Base-by-base conservation (phyloP, 1,140 invertebrate genomes). In the Arctopsyche grandis region DNA sequence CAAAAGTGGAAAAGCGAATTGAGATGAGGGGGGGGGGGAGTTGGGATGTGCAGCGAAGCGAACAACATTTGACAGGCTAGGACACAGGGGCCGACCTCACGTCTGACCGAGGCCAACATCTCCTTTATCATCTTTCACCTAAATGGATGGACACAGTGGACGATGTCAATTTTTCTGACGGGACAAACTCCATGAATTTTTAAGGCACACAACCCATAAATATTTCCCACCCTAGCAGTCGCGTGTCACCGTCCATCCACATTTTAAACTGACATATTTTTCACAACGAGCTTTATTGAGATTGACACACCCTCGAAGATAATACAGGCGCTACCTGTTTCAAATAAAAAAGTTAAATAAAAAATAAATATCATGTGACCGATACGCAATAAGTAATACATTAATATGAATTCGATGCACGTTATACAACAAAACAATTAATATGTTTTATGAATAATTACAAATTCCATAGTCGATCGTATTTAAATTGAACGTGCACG, bases 121-220 rank as follows among this genome's bases (percentile, higher is more conserved):
- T 70, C 69, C 69, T 70, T 70, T 70, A 70, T 70, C 69, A 70
- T 70, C 29, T 44, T 70, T 43, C 69, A 12, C 69, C 29, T 26
- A 44, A 44, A 70, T 21, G 22, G 63, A 38, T 70, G 69, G 69
- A 70, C 69, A 70, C 12, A 26, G 12, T n/a, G 29, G 14, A 22
- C 24, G n/a, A 70, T 14, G 26, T 4, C 29, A 1, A 38, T 70
- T 70, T 70, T 43, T 70, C 29, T 26, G 24, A 70, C 26, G n/a
- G 26, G 69, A 70, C 69, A 70, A 70, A 70, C 14, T 38, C 38
- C 69, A 44, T 70, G 69, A 70, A 70, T 70, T 70, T 70, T 70
- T 70, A 5, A 70, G 29, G 29, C 3, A 19, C 26, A 70, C 1
- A 14, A 70, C 9, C 69, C 7, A 5, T 26, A 1, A 7, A 38